Conservation (phyloP, 2,113 vertebrate genomes). For the Burhinus bistriatus region DNA sequence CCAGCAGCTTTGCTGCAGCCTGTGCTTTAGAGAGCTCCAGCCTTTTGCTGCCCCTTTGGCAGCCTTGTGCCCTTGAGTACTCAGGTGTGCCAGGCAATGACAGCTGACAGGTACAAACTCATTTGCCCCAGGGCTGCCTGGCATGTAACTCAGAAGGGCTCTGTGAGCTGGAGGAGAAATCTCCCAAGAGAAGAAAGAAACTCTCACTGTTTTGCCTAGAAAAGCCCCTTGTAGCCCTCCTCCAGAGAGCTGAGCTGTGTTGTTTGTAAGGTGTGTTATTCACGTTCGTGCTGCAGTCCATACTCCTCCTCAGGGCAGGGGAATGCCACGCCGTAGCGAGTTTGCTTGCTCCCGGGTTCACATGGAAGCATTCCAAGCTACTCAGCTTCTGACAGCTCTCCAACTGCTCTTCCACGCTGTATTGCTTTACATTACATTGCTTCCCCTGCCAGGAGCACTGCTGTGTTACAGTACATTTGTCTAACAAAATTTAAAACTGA, state of each 20-base stretch:
- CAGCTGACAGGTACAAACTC: background rate
- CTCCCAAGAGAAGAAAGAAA: background rate
- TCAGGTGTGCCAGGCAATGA: background rate
- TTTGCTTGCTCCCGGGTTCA: constrained; percentile 1
- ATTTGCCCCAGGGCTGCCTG: background rate
- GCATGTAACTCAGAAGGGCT: background rate
- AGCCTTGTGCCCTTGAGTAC: background rate
- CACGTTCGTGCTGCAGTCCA: background rate
- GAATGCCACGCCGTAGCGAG: constrained; percentile 12
- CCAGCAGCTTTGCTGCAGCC: background rate
- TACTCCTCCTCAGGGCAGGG: background rate
- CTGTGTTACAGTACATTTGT: constrained; percentile 49
- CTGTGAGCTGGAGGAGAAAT: background rate
- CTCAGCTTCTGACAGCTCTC: constrained; percentile 60
- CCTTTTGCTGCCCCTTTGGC: background rate
- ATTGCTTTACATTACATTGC: constrained; percentile 60
- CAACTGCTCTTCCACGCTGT: constrained; percentile 44
- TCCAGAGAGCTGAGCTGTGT: background rate
- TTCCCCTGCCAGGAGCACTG: constrained; percentile 67
- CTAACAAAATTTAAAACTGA: constrained; percentile 33
- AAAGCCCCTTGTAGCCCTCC: background rate
- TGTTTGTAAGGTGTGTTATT: background rate
- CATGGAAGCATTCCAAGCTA: constrained; percentile 47
- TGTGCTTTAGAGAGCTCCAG: background rate
- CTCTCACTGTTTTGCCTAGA: background rate